A percentile compares a stretch with the other conserved stretches of the same genome.
phyloP scores from a whole-genome alignment of 2,113 vertebrate genomes.

The Ardeotis arabs region DNA sequence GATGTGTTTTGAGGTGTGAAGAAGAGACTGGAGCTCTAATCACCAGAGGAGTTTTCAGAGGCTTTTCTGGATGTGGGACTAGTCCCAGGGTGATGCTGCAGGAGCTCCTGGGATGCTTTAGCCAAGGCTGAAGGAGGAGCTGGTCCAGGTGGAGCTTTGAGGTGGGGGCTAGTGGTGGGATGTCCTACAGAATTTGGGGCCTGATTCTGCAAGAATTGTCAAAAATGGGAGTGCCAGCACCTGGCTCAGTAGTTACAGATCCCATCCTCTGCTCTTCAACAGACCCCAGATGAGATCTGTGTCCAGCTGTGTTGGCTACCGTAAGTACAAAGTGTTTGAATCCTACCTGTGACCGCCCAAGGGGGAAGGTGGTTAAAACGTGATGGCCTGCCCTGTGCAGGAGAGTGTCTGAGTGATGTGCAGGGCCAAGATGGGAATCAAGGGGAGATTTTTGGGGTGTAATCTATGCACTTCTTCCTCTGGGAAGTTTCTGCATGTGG shows the following conservation, averaged over 20 bases:
- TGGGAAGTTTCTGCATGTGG: not conserved
- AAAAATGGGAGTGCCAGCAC: not conserved
- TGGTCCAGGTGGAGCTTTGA: not conserved
- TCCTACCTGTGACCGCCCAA: not conserved
- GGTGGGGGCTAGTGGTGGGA: too few species aligned
- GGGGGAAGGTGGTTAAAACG: not conserved
- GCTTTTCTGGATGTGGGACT: not conserved
- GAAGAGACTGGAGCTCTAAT: not conserved
- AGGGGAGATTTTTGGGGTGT: not conserved
- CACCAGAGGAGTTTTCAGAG: not conserved
- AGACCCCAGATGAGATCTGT: not conserved
- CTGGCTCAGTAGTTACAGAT: not conserved
- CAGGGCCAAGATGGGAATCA: not conserved
- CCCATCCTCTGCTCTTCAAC: not conserved
- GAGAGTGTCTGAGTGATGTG: not conserved
- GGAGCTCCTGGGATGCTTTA: not conserved
- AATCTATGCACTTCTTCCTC: not conserved
- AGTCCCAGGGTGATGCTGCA: not conserved
- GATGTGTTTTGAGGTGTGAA: accelerated
- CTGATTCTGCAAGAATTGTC: not conserved
- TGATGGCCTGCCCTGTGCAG: not conserved
- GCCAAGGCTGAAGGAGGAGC: not conserved
- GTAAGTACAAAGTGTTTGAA: accelerated
- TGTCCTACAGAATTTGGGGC: not conserved
- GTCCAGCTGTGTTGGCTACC: not conserved